A percentile compares a stretch with the other conserved stretches of the same genome.
These are phyloP conservation scores for Apis mellifera DNA, from an alignment of 1,140 invertebrate genomes.

Conservation along the genomic window DNA sequence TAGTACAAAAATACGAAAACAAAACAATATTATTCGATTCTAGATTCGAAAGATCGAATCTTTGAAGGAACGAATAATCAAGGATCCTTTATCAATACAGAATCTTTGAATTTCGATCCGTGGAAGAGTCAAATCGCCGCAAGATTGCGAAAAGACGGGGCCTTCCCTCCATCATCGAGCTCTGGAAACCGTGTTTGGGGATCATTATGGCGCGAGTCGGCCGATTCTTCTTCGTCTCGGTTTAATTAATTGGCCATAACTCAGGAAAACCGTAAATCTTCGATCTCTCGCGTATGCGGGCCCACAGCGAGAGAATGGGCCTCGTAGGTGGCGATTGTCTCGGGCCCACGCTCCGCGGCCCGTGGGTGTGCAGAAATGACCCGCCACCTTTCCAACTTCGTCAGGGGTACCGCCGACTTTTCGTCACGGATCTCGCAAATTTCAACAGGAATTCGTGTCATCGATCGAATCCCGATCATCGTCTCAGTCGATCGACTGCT, in stretches of 20 bases:
- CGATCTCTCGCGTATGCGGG: slow-evolving; percentile 63
- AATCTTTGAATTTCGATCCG: too few relatives aligned
- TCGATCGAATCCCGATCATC: not conserved
- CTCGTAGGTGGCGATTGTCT: slow-evolving; percentile 78
- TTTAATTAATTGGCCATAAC: slow-evolving; percentile 79
- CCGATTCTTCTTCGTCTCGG: slow-evolving; percentile 45
- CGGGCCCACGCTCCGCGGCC: slow-evolving; percentile 68
- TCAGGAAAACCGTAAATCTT: slow-evolving; percentile 78
- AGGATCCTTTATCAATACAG: too few relatives aligned
- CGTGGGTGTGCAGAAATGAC: slow-evolving; percentile 72
- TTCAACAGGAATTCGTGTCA: not conserved
- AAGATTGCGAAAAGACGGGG: not conserved
- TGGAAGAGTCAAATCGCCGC: too few relatives aligned
- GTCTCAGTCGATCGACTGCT: not conserved
- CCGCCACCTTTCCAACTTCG: slow-evolving; percentile 16
- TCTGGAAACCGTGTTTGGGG: slow-evolving; percentile 26
- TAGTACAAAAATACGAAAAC: too few relatives aligned
- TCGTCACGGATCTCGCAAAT: slow-evolving; percentile 5
- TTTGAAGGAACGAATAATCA: too few relatives aligned
- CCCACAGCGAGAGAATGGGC: slow-evolving; percentile 62
- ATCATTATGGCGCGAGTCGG: slow-evolving; percentile 52
- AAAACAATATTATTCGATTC: too few relatives aligned
- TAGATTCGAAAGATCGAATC: too few relatives aligned
- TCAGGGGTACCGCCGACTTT: slow-evolving; percentile 21
- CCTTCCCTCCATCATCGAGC: not conserved